Percentiles rank a stretch among this genome's conserved stretches.
phyloP scores from a whole-genome alignment of 2,888 invertebrate species.

The Thereva unica region DNA sequence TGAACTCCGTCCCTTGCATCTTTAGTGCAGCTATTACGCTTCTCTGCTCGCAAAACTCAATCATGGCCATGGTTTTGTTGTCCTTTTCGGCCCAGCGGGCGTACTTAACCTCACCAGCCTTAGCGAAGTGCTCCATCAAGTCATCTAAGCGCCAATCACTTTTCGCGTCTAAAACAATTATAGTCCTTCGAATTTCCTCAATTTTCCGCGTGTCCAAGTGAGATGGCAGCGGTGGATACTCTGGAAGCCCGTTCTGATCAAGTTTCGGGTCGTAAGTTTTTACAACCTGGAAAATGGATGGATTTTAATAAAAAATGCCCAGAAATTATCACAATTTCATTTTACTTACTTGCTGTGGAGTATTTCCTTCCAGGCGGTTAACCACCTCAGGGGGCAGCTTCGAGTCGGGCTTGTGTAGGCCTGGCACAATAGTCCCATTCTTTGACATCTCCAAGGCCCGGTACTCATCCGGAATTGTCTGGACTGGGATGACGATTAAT shows the following conservation, averaged over 20 bases:
- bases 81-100: conserved; percentile 87
- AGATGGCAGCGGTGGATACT: conserved; percentile 89
- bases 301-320: too few relatives aligned
- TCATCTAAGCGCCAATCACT: conserved; percentile 77
- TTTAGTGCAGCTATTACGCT: conserved; percentile 84
- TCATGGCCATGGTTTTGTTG: conserved; percentile 77
- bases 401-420: conserved; percentile 79
- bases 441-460: conserved; percentile 90
- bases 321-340: background rate
- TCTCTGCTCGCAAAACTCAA: conserved; percentile 93
- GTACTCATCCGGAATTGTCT: conserved; percentile 93
- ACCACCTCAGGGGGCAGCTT: conserved; percentile 88
- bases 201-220: conserved; percentile 86
- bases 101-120: conserved; percentile 93
- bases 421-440: conserved; percentile 86
- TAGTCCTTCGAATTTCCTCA: conserved; percentile 94
- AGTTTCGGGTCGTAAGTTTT: conserved; percentile 89
- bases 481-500: conserved; percentile 89
- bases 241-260: conserved; percentile 77
- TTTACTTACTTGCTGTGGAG: conserved; percentile 69
- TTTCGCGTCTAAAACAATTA: conserved; percentile 80
- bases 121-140: conserved; percentile 84
- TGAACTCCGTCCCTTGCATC: conserved; percentile 78
- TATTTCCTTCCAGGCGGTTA: conserved; percentile 82
- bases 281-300: conserved; percentile 62